These are phyloP conservation scores for Crocidura indochinensis DNA, from an alignment of 2,797 vertebrate species.

Conservation along the genomic window DNA sequence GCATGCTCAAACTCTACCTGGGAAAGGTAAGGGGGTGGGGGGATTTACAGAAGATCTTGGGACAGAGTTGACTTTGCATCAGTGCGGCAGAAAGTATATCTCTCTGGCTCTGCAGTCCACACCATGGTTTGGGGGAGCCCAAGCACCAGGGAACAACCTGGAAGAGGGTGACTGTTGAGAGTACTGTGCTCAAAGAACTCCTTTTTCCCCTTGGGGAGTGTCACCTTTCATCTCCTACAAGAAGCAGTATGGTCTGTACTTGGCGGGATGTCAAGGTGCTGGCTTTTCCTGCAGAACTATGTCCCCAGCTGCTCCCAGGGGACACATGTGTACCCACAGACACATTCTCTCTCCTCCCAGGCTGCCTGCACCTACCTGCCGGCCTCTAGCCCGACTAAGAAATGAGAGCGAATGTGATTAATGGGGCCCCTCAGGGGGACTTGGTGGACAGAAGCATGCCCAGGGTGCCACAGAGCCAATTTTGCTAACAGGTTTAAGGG, in stretches of 20 bases:
- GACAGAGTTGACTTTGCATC: too few relatives aligned
- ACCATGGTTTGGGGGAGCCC: neutral
- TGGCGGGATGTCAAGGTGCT: constrained; percentile 50
- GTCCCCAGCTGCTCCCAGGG: constrained; percentile 56
- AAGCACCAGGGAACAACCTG: neutral
- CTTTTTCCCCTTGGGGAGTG: constrained; percentile 28
- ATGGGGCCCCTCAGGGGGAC: neutral
- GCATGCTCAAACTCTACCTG: neutral
- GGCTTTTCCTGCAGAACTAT: constrained; percentile 31
- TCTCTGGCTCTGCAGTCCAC: neutral
- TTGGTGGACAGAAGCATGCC: neutral
- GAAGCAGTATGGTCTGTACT: neutral
- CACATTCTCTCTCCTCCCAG: neutral
- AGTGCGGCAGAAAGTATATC: neutral
- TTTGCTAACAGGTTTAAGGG: constrained; percentile 78
- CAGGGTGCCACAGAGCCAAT: constrained; percentile 62
- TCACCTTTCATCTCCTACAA: constrained; percentile 62
- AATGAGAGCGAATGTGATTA: constrained; percentile 31
- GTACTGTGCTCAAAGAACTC: constrained; percentile 51
- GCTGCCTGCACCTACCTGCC: neutral
- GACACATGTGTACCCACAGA: constrained; percentile 9
- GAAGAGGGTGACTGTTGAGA: constrained; percentile 1
- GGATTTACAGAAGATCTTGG: neutral
- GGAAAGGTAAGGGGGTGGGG: neutral
- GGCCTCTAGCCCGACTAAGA: constrained; percentile 51